These are phyloP conservation scores for Pterophyllum scalare DNA, from an alignment of 2,113 vertebrate species.

Conservation along the genomic window DNA sequence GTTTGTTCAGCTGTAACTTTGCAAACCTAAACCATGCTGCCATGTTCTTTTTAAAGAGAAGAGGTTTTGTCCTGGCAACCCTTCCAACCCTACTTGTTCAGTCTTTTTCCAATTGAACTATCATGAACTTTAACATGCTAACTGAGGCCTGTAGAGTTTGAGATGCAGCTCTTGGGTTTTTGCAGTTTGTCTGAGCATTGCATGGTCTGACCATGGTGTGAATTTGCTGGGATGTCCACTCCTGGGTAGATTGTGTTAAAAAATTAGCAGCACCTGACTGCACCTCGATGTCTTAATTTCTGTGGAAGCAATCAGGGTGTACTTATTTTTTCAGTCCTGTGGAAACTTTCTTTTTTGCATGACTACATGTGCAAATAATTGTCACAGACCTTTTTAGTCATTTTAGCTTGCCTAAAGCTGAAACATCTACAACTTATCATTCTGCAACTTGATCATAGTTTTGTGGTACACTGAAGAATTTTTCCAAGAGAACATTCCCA, in stretches of 20 bases:
- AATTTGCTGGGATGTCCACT: not conserved
- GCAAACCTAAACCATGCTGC: not conserved
- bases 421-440: not conserved
- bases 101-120: not conserved
- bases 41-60: not conserved
- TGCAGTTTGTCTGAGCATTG: not conserved
- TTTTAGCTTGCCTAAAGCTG: not conserved
- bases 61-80: not conserved
- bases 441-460: not conserved
- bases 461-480: not conserved
- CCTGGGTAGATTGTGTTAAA: not conserved
- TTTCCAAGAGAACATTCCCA: not conserved
- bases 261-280: not conserved
- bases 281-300: not conserved
- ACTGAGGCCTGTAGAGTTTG: not conserved
- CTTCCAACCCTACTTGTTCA: slow-evolving; percentile 3
- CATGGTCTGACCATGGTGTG: not conserved
- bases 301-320: not conserved
- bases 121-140: not conserved
- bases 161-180: not conserved
- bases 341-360: not conserved
- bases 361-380: not conserved
- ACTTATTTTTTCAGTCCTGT: not conserved
- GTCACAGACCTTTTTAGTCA: not conserved
- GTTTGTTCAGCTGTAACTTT: not conserved